phyloP scores from a whole-genome alignment of 2,888 invertebrate genomes.

The Tortricodes alternella region DNA sequence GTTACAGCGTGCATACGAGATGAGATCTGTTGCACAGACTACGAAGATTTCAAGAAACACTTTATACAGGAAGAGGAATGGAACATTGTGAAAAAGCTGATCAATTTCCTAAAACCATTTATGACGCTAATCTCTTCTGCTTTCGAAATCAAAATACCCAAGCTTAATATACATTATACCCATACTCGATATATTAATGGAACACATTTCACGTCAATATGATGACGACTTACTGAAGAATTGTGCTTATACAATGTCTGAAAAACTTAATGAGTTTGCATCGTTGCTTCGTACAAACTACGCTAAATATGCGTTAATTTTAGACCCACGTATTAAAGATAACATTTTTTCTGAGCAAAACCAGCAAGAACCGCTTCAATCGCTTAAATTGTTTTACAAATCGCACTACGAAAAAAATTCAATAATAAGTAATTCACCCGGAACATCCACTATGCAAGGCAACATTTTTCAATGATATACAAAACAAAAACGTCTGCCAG shows the following conservation, averaged over 20 bases:
- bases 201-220: background rate
- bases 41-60: background rate
- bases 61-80: background rate
- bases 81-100: background rate
- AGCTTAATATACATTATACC: background rate
- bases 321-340: too few species aligned
- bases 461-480: too few species aligned
- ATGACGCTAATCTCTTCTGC: background rate
- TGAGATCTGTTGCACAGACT: background rate
- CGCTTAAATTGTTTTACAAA: too few species aligned
- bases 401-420: too few species aligned
- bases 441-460: too few species aligned
- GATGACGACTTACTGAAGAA: background rate
- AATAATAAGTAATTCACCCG: too few species aligned
- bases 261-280: background rate
- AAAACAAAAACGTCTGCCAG: too few species aligned
- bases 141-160: background rate
- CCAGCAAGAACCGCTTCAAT: too few species aligned
- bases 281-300: background rate
- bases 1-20: background rate
- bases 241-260: background rate
- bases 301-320: too few species aligned
- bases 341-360: too few species aligned
- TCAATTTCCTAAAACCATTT: background rate
- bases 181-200: background rate